Conservation (phyloP, 2,113 vertebrate genomes). For the Tyrannus savana region DNA sequence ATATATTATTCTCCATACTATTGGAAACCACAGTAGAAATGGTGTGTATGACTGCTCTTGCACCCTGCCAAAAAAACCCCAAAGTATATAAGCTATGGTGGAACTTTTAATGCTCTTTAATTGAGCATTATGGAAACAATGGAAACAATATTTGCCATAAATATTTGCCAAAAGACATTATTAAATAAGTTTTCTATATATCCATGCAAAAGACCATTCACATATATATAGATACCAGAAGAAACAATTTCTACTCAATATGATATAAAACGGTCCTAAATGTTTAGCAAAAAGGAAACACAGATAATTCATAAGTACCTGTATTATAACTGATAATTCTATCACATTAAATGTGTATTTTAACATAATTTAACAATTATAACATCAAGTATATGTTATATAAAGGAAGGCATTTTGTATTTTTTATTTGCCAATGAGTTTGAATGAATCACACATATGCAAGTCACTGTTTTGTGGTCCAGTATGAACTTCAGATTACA, state of each 20-base stretch:
- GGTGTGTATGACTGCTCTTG: not conserved
- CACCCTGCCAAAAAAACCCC: not conserved
- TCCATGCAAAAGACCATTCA: not conserved
- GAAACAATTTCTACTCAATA: not conserved
- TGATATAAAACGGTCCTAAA: not conserved
- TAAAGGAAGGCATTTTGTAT: not conserved
- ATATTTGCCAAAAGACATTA: not conserved
- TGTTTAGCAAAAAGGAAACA: not conserved
- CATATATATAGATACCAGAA: not conserved
- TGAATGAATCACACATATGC: not conserved
- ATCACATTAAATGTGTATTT: not conserved
- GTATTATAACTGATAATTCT: not conserved
- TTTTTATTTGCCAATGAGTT: not conserved
- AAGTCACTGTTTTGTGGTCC: not conserved
- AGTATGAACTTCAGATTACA: not conserved
- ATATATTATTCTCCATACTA: not conserved
- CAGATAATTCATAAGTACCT: not conserved
- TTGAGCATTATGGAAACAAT: not conserved
- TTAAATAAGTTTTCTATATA: not conserved
- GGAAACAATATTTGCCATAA: not conserved
- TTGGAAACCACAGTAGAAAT: not conserved
- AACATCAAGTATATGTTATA: not conserved
- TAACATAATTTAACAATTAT: not conserved
- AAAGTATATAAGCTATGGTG: rapidly evolving
- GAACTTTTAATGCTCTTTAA: not conserved